Evolutionary conservation across 2,113 vertebrate species (phyloP).

Genomic region (Hydropotes inermis): DNA sequence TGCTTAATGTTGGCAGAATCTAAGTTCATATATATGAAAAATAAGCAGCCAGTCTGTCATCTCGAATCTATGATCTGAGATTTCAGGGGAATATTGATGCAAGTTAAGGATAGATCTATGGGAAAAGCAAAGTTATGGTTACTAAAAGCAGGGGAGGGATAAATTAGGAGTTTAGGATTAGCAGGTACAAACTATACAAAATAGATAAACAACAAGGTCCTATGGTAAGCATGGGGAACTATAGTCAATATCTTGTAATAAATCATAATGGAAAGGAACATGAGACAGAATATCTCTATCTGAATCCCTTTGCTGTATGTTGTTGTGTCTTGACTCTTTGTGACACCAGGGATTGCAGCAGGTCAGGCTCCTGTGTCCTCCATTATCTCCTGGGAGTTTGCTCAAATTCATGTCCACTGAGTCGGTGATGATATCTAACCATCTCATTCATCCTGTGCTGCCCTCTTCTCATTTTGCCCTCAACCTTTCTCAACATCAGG

Average conservation of each 20-base stretch:
- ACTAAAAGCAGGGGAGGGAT: neutral
- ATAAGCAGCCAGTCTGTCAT: neutral
- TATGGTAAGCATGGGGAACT: neutral
- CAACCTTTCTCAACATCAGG: neutral
- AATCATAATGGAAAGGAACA: neutral
- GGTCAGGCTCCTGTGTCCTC: neutral
- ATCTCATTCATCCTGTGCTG: neutral
- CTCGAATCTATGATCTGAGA: neutral
- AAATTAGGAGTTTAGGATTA: neutral
- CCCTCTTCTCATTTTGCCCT: neutral
- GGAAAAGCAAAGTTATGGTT: neutral
- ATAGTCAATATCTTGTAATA: neutral
- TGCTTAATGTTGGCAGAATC: neutral
- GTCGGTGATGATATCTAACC: neutral
- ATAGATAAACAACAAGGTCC: neutral
- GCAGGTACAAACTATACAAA: neutral
- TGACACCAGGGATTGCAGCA: neutral
- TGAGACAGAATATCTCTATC: neutral
- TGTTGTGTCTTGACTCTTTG: neutral
- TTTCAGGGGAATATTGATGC: neutral
- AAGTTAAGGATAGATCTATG: neutral
- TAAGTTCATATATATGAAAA: neutral
- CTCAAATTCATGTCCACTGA: neutral
- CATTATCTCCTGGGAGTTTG: neutral
- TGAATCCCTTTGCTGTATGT: neutral